Percentiles rank a stretch among this genome's conserved stretches.
Evolutionary conservation across 1,140 invertebrate species (phyloP).

Genomic region (Portunus trituberculatus): DNA sequence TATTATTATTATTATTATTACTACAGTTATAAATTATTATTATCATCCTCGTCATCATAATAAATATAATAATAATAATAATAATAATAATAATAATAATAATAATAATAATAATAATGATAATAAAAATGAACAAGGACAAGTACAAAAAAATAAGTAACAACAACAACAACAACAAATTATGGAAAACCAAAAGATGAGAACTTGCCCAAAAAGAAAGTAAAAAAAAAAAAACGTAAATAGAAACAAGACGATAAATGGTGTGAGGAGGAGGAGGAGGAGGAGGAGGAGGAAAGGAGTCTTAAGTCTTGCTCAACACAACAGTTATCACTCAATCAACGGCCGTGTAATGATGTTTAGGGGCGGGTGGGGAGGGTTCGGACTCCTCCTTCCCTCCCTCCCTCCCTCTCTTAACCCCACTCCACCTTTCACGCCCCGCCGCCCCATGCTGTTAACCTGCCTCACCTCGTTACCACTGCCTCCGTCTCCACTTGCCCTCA

Average conservation of each 20-base stretch:
- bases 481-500: neutral
- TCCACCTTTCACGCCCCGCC: neutral
- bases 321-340: slow-evolving; percentile 38
- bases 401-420: neutral
- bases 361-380: neutral
- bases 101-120: no score
- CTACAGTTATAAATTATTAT: no score
- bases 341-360: neutral
- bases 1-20: no score
- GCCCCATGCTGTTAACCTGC: no score
- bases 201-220: neutral
- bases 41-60: no score
- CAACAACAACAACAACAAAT: neutral
- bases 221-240: neutral
- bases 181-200: neutral
- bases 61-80: no score
- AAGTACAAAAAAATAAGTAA: no score
- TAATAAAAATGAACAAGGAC: no score
- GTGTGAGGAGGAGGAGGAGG: neutral
- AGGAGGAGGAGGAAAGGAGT: neutral
- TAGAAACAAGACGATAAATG: neutral
- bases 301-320: neutral
- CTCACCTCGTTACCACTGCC: neutral
- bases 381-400: neutral
- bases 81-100: no score